Percentiles rank a stretch among this genome's conserved stretches.
Evolutionary conservation across 2,113 vertebrate species (phyloP).

Genomic region (Podarcis cretensis): DNA sequence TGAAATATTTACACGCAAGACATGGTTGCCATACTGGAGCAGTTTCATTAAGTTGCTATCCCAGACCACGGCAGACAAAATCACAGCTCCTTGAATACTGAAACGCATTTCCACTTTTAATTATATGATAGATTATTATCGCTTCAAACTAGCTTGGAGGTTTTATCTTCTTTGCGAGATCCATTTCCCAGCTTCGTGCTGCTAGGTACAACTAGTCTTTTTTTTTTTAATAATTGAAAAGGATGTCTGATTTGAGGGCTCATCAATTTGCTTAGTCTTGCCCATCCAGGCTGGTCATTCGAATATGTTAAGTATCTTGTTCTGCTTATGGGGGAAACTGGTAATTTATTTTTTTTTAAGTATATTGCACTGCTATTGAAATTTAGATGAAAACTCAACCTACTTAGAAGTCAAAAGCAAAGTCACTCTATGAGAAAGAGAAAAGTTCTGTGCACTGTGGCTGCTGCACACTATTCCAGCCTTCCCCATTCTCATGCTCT

Average conservation of each 20-base stretch:
- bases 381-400: conserved; percentile 34
- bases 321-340: conserved; percentile 49
- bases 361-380: conserved; percentile 42
- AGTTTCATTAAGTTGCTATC: conserved; percentile 56
- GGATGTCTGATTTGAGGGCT: conserved; percentile 55
- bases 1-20: conserved; percentile 59
- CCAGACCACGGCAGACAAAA: conserved; percentile 57
- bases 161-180: conserved; percentile 57
- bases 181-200: conserved; percentile 62
- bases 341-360: conserved; percentile 1
- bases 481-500: too few species aligned
- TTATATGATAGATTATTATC: conserved; percentile 69
- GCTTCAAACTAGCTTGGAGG: conserved; percentile 63
- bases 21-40: conserved; percentile 51
- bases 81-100: conserved; percentile 57
- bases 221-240: conserved; percentile 64
- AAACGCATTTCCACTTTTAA: conserved; percentile 67
- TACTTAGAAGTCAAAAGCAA: conserved; percentile 14
- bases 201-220: conserved; percentile 61
- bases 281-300: conserved; percentile 65
- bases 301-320: conserved; percentile 57
- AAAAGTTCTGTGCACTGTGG: neutral
- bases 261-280: conserved; percentile 64
- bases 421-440: neutral
- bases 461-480: too few species aligned